Conservation (phyloP, 2,888 invertebrate species). For the Lithophane ornitopus region DNA sequence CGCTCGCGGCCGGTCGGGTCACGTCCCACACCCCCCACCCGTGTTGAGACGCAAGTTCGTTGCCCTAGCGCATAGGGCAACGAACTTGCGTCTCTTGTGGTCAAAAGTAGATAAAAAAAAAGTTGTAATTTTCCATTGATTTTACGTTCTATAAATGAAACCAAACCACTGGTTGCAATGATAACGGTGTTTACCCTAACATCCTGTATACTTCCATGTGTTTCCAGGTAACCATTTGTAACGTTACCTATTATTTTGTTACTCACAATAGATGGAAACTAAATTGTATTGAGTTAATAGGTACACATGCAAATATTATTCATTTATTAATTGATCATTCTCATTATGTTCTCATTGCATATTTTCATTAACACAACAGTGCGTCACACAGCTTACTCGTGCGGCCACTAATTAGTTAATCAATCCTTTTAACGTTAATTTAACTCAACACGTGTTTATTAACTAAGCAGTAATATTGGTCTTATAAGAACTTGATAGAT, state of each 20-base stretch:
- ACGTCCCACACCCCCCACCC: too few species aligned
- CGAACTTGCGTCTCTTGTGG: too few species aligned
- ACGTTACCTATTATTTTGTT: background rate
- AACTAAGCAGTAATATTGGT: background rate
- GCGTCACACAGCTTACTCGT: conserved; percentile 29
- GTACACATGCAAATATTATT: conserved; percentile 8
- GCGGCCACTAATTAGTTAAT: conserved; percentile 33
- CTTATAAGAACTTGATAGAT: background rate
- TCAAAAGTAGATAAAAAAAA: too few species aligned
- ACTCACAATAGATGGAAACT: background rate
- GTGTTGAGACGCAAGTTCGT: too few species aligned
- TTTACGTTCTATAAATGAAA: too few species aligned
- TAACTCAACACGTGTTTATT: conserved; percentile 23
- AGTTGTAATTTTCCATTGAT: too few species aligned
- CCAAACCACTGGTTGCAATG: too few species aligned
- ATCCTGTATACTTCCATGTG: too few species aligned
- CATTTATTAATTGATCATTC: background rate
- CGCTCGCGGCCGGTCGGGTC: too few species aligned
- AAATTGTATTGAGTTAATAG: background rate
- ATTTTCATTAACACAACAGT: background rate
- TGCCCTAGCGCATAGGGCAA: too few species aligned
- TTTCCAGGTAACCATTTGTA: background rate
- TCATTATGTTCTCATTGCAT: conserved; percentile 1
- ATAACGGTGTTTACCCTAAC: too few species aligned
- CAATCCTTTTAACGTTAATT: conserved; percentile 45